phyloP scores from a whole-genome alignment of 2,797 vertebrate species.

The Onychomys torridus region DNA sequence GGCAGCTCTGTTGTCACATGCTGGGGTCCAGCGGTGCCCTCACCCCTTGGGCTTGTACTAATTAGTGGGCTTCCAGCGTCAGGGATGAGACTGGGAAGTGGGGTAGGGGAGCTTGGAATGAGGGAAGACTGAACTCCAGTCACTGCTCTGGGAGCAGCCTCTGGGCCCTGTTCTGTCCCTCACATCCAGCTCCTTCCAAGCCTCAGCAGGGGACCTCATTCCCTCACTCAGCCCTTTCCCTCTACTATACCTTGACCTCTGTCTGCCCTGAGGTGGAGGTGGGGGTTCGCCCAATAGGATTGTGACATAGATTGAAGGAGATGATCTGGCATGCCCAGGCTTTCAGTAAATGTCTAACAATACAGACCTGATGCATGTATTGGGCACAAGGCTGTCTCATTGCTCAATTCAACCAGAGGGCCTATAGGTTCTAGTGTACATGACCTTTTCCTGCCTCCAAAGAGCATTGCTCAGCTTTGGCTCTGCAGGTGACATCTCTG shows the following conservation, averaged over 20 bases:
- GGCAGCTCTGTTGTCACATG: background rate
- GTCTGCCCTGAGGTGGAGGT: background rate
- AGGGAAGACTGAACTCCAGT: background rate
- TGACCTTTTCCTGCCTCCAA: background rate
- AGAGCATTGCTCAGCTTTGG: background rate
- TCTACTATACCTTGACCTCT: background rate
- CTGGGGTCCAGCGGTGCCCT: background rate
- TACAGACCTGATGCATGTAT: fast-evolving
- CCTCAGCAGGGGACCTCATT: background rate
- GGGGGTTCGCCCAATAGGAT: background rate
- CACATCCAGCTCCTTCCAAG: background rate
- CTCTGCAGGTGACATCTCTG: background rate
- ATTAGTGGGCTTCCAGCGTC: background rate
- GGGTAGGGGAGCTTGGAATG: background rate
- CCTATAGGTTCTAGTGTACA: fast-evolving
- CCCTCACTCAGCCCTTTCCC: background rate
- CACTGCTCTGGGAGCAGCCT: background rate
- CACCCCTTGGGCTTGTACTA: background rate
- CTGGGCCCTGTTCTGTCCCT: background rate
- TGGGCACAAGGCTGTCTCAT: background rate
- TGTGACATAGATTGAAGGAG: background rate
- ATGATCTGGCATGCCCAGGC: background rate
- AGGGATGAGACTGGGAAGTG: background rate
- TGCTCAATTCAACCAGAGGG: background rate
- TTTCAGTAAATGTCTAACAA: background rate